Conservation (phyloP, 2,113 vertebrate species). For the Syngnathus floridae region DNA sequence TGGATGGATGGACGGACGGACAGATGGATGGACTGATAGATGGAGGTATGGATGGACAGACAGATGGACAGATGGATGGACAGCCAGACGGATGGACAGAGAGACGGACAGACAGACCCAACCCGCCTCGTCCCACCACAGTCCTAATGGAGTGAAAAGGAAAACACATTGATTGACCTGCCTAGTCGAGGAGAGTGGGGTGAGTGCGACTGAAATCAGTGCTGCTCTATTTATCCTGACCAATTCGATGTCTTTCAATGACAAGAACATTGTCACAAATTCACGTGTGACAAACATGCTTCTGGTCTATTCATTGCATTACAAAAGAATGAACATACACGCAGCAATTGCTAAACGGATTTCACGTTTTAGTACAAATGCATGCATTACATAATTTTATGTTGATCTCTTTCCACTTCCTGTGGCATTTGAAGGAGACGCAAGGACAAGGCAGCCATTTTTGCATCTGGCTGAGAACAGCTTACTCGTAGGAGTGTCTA, state of each 20-base stretch:
- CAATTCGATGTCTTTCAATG: conserved; percentile 28
- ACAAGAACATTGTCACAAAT: not conserved
- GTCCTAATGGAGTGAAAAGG: conserved; percentile 20
- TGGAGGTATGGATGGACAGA: no score
- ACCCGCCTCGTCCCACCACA: not conserved
- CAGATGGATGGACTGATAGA: no score
- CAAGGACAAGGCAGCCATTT: conserved; percentile 47
- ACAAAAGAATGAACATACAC: no score
- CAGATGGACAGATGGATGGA: no score
- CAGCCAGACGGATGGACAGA: no score
- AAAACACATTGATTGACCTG: conserved; percentile 36
- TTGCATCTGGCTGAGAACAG: conserved; percentile 12
- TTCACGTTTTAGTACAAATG: not conserved
- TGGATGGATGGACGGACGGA: no score
- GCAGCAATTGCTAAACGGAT: not conserved
- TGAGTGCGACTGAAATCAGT: conserved; percentile 33
- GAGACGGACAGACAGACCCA: not conserved
- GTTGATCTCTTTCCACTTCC: not conserved
- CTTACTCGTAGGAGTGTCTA: conserved; percentile 12
- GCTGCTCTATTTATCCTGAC: conserved; percentile 46
- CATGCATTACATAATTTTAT: not conserved
- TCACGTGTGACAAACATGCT: not conserved
- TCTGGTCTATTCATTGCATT: not conserved
- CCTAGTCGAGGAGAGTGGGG: conserved; percentile 4
- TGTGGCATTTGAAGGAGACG: conserved; percentile 12